phyloP scores from a whole-genome alignment of 2,888 invertebrate genomes.

The Hirtodrosophila trivittata region DNA sequence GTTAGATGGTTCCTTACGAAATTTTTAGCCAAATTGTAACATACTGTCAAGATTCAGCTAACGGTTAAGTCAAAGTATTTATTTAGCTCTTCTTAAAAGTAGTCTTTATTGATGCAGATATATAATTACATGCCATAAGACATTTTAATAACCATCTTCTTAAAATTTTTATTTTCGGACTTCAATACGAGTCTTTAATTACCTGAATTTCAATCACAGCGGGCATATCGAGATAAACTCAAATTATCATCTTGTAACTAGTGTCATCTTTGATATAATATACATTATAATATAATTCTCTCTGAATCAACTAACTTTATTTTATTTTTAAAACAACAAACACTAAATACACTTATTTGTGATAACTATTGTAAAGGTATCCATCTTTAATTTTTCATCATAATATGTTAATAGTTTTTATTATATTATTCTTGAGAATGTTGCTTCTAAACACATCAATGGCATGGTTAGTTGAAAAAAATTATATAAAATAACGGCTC shows the following conservation, averaged over 20 bases:
- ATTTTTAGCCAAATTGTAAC: too few relatives aligned
- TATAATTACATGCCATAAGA: slow-evolving; percentile 12
- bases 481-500: slow-evolving; percentile 35
- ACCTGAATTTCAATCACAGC: slow-evolving; percentile 91
- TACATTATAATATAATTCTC: too few relatives aligned
- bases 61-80: slow-evolving; percentile 3
- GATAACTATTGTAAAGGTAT: slow-evolving; percentile 4
- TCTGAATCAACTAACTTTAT: too few relatives aligned
- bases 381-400: neutral
- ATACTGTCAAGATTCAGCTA: too few relatives aligned
- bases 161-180: neutral
- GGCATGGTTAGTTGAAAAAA: slow-evolving; percentile 24
- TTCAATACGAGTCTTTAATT: slow-evolving; percentile 64
- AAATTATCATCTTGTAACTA: slow-evolving; percentile 81
- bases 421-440: slow-evolving; percentile 4
- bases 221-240: slow-evolving; percentile 90
- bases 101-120: too few relatives aligned
- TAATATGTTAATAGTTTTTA: slow-evolving; percentile 1
- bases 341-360: slow-evolving; percentile 13
- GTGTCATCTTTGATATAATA: too few relatives aligned
- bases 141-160: neutral
- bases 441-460: slow-evolving; percentile 12
- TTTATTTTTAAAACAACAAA: neutral
- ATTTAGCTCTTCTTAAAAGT: too few relatives aligned
- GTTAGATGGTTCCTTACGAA: too few relatives aligned